These are phyloP conservation scores for Prunella fulvescens DNA, from an alignment of 2,113 vertebrate genomes.

Conservation along the genomic window DNA sequence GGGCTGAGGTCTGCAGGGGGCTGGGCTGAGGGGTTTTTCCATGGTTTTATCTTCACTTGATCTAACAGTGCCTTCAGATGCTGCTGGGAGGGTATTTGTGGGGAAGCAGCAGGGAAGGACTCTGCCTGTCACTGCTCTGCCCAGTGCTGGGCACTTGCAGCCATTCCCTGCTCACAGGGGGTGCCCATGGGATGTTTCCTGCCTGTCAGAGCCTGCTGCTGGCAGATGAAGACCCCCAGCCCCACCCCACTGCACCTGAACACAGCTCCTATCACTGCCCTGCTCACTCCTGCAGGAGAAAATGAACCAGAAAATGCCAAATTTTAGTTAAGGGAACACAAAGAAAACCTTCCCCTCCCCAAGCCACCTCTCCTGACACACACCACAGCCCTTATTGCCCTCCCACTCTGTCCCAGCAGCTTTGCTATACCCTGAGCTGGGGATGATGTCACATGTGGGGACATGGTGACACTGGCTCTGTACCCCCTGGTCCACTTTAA, in stretches of 20 bases:
- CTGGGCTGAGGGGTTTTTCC: background rate
- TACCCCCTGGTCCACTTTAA: rapidly evolving
- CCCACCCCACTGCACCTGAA: background rate
- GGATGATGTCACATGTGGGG: rapidly evolving
- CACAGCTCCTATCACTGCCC: background rate
- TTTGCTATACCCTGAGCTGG: background rate
- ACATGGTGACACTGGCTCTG: rapidly evolving
- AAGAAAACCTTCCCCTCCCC: rapidly evolving
- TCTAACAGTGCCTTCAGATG: background rate
- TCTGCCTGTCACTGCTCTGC: background rate
- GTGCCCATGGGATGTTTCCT: background rate
- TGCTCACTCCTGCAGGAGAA: rapidly evolving
- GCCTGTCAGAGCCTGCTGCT: background rate
- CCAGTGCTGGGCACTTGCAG: rapidly evolving
- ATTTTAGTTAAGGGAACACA: rapidly evolving
- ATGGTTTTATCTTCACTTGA: background rate
- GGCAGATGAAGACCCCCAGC: background rate
- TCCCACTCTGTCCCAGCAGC: background rate
- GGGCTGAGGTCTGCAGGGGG: background rate
- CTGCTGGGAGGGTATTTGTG: background rate
- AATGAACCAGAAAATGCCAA: background rate
- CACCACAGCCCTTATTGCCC: rapidly evolving
- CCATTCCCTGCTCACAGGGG: background rate
- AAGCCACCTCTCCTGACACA: background rate
- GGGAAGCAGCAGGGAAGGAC: background rate